Evolutionary conservation across 2,113 vertebrate species (phyloP), one percentile per base, ranked within the genome.

Genomic region (Gobiocypris rarus): DNA sequence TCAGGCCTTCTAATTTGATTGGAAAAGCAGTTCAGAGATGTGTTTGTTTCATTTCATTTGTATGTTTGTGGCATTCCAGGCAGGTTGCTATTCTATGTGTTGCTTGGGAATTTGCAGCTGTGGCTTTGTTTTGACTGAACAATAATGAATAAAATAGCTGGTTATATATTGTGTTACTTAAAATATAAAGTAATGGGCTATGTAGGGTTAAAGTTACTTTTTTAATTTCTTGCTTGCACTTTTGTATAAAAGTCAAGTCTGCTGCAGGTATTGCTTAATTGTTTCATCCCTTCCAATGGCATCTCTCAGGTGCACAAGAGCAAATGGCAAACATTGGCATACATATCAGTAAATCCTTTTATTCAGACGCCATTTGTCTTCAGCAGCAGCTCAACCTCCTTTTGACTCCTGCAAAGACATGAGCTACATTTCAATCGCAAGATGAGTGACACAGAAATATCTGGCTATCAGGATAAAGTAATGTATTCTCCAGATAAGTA

Each of bases 401-500:
- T 84, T 85, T 84, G 75, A 84, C 79, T 86, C 85, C 83, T 74
- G 56, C 54, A 43, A 75, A 84, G 81, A 79, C 82, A 81, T 84
- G 67, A 70, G 82, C 86, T 81, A 85, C 87, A 86, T 88, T 88
- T 87, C 88, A 86, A 82, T 75, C 67, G 74, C 78, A 43, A 70
- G 83, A 81, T 89, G 86, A 86, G 82, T 87, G 85, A 87, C 86
- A 88, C 82, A 83, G 77, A 87, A 86, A 83, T 78, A 74, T 83
- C 65, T 74, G 54, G 80, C 86, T 85, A 87, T 89, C 83, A 86
- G 82, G 75, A 87, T 85, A 84, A 59, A 88, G 90, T 92, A 91
- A 93, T 93, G 86, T 90, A 88, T 91, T 91, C 86, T 73, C 85
- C 86, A 84, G 84, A 84, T 90, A 77, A 80, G 83, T 86, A 80